Evolutionary conservation across 2,888 invertebrate genomes (phyloP), one percentile per base, ranked within the genome.

Genomic region (Drosophila recens): DNA sequence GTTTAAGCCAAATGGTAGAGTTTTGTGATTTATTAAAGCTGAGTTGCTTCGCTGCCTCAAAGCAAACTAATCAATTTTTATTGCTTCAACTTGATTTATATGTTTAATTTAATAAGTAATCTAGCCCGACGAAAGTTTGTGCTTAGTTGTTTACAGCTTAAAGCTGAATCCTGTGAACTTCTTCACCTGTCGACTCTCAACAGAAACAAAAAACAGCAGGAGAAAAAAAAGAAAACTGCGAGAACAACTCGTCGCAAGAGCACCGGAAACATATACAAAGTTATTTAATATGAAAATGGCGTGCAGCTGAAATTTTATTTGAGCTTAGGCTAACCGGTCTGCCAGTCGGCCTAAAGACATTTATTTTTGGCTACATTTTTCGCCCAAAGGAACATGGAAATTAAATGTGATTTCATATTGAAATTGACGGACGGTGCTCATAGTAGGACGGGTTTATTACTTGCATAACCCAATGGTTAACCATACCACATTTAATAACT

Each of bases 231-330:
- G 40, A 48, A 42, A 11, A 36, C 43, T 27, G 68, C 36, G 58
- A 63, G 45, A 79, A 59, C 49, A 73, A 64, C 57, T 73, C 72
- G 49, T 63, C 58, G 74, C 59, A 76, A 65, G 67, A 76, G 63
- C 69, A 76, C 69, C 67, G 84, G 63, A 87, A 79, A 80, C 82
- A 78, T 82, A 86, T 72, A 88, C 71, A 90, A 89, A 87, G 70
- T 90, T 84, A 83, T 85, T 85, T 85, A 90, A 85, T 85, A 90
- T 89, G 85, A 85, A 85, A 90, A 85, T 85, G 75, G 85, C 85
- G 85, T 85, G 85, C 90, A 83, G 67, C 74, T 69, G 61, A 67
- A 81, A 72, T 82, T 72, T 90, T 84, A 87, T 81, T 84, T 70
- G 79, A 65, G 89, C 82, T 87, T 78, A 65, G 45, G 71, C 68